A percentile compares a stretch with the other conserved stretches of the same genome.
Conservation (phyloP, 2,888 invertebrate species). For the Tyria jacobaeae region DNA sequence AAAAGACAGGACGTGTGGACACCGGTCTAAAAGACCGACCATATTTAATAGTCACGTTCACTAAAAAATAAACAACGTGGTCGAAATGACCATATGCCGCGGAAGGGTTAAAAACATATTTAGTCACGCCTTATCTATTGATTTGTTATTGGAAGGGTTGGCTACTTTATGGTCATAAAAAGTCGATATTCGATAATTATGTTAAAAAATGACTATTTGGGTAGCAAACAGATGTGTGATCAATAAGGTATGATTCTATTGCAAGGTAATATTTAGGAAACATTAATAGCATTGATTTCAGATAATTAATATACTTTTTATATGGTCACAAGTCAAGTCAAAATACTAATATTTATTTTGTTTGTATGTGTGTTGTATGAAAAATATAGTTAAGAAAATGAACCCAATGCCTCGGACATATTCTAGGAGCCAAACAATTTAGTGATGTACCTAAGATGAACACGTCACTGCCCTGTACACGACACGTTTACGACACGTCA, state of each 20-base stretch:
- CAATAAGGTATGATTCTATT: slow-evolving; percentile 18
- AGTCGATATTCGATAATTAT: slow-evolving; percentile 23
- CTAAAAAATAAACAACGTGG: slow-evolving; percentile 49
- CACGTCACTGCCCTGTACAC: no score
- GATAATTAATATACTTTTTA: no score
- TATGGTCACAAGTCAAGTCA: no score
- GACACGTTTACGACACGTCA: no score
- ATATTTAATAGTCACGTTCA: slow-evolving; percentile 57
- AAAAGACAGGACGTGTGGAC: slow-evolving; percentile 63
- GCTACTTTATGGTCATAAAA: slow-evolving; percentile 47
- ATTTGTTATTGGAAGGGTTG: slow-evolving; percentile 55
- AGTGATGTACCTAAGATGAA: no score
- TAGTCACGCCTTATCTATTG: slow-evolving; percentile 69
- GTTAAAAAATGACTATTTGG: slow-evolving; percentile 22
- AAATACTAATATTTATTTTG: no score
- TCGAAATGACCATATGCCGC: slow-evolving; percentile 64
- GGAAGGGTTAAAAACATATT: slow-evolving; percentile 61
- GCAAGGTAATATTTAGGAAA: no score
- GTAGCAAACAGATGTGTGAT: slow-evolving; percentile 23
- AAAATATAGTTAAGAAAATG: no score
- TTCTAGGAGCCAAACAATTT: no score
- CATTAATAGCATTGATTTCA: no score
- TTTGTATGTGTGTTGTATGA: no score
- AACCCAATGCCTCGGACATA: no score
- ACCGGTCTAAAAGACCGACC: slow-evolving; percentile 53